Evolutionary conservation across 2,113 vertebrate species (phyloP), one percentile per base, ranked within the genome.

Genomic region (Oceanites oceanicus): DNA sequence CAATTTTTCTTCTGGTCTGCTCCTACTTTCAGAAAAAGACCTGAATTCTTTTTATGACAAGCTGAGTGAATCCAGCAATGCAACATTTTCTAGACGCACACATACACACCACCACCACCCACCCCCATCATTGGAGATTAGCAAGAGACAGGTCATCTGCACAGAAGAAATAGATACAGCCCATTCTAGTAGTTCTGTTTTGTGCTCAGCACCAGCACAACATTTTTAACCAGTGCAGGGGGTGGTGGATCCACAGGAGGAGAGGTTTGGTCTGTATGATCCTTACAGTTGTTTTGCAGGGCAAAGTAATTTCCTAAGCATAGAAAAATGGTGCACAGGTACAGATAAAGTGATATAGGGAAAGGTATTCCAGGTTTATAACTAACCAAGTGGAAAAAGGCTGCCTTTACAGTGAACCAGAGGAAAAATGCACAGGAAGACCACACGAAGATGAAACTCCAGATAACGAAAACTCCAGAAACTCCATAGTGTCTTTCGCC

Each of bases 71-170:
- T 71, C 38, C 40, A 80, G 25, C 25, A 84, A 77, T 3, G 4
- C 49, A 90, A 16, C 2, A 13, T 52, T 63, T 55, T 68, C 26
- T 25, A 26, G 16, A 53, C 20, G 36, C 16, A 59, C 16, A 4
- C 26, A 10, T 20, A 12, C 26, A 7, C 7, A 5, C 20, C 30
- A 19, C 18, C 25, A 20, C 22, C 22, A 4, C 2, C 12, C 7
- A 27, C 4, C 8, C 8, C 10, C 15, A 0, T 34, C 15, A 23
- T 0, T n/a, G 15, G 10, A 53, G 8, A 40, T 30, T 1, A 61
- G 14, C 44, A 71, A n/a, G 36, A 42, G 29, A n/a, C 16, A 50
- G 4, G 7, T n/a, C 15, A 91, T 6, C 8, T 40, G 20, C 34
- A 30, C 1, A 3, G 17, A 36, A 40, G 12, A 84, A 77, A 52